A percentile compares a stretch with the other conserved stretches of the same genome.
Evolutionary conservation across 2,888 invertebrate species (phyloP).

Genomic region (Tromatobia lineatoria): DNA sequence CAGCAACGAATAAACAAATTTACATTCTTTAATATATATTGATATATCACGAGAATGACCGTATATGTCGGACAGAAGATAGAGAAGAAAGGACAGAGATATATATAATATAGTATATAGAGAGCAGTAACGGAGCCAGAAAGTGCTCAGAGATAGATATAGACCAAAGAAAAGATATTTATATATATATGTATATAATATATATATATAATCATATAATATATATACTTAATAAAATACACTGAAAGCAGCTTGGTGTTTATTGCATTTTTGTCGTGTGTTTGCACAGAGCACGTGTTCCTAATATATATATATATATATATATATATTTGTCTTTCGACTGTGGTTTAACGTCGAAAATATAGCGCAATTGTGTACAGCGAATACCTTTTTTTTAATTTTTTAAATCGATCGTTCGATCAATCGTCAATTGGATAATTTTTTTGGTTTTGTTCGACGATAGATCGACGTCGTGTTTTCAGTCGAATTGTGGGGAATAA

Average conservation of each 20-base stretch:
- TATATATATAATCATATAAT: slow-evolving; percentile 70
- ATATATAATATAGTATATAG: slow-evolving; percentile 45
- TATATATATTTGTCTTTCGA: slow-evolving; percentile 31
- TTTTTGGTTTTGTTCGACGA: slow-evolving; percentile 23
- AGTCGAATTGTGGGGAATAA: slow-evolving; percentile 31
- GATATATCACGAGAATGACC: slow-evolving; percentile 63
- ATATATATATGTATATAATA: slow-evolving; percentile 70
- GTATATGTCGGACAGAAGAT: slow-evolving; percentile 60
- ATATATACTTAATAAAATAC: slow-evolving; percentile 81
- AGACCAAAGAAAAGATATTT: slow-evolving; percentile 67
- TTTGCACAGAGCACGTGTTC: slow-evolving; percentile 74
- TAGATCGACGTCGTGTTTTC: slow-evolving; percentile 8
- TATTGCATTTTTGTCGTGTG: slow-evolving; percentile 81
- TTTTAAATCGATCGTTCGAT: background rate
- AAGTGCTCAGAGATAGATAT: slow-evolving; percentile 74
- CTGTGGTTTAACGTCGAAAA: slow-evolving; percentile 16
- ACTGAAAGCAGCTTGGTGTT: slow-evolving; percentile 85
- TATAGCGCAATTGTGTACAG: slow-evolving; percentile 38
- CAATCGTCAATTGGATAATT: slow-evolving; percentile 25
- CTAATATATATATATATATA: slow-evolving; percentile 10
- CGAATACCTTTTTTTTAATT: slow-evolving; percentile 3
- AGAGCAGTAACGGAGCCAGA: slow-evolving; percentile 64
- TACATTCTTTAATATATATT: slow-evolving; percentile 62
- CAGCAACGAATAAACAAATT: slow-evolving; percentile 52
- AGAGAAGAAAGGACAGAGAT: slow-evolving; percentile 61